Percentiles rank a stretch among this genome's conserved stretches.
Conservation (phyloP, 1,140 invertebrate genomes). For the Meloidogyne floridensis region DNA sequence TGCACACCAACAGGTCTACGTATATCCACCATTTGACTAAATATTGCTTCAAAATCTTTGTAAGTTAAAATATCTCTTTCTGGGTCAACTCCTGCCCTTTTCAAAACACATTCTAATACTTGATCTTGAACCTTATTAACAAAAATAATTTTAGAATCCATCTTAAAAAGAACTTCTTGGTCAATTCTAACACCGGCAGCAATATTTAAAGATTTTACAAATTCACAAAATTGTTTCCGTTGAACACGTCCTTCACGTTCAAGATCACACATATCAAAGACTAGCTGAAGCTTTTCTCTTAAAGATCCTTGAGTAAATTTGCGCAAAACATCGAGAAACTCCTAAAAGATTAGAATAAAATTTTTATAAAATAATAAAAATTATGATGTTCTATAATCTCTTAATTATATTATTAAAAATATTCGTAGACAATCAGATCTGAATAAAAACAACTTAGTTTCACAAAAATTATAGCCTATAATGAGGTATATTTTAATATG, state of each 20-base stretch:
- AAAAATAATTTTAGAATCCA: background rate
- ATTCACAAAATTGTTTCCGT: slow-evolving; percentile 88
- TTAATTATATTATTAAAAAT: too few species aligned
- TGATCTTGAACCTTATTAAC: slow-evolving; percentile 78
- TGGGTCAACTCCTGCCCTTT: slow-evolving; percentile 81
- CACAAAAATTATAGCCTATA: too few species aligned
- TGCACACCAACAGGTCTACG: slow-evolving; percentile 59
- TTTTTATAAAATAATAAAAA: too few species aligned
- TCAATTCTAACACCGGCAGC: slow-evolving; percentile 65
- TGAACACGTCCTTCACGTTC: slow-evolving; percentile 92
- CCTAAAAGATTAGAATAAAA: background rate
- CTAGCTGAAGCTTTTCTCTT: slow-evolving; percentile 91
- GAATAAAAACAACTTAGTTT: background rate
- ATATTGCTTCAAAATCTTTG: slow-evolving; percentile 91
- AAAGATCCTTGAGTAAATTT: slow-evolving; percentile 77
- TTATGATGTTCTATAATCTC: too few species aligned
- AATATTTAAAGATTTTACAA: slow-evolving; percentile 68
- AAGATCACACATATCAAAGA: slow-evolving; percentile 98
- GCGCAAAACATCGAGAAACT: slow-evolving; percentile 5
- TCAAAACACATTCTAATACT: slow-evolving; percentile 89
- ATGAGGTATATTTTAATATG: too few species aligned
- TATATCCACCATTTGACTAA: slow-evolving; percentile 55
- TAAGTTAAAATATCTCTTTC: slow-evolving; percentile 89
- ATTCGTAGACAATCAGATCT: too few species aligned
- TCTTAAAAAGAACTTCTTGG: slow-evolving; percentile 69